Base-by-base conservation (phyloP, 2,113 vertebrate species). In the Penelope pileata region DNA sequence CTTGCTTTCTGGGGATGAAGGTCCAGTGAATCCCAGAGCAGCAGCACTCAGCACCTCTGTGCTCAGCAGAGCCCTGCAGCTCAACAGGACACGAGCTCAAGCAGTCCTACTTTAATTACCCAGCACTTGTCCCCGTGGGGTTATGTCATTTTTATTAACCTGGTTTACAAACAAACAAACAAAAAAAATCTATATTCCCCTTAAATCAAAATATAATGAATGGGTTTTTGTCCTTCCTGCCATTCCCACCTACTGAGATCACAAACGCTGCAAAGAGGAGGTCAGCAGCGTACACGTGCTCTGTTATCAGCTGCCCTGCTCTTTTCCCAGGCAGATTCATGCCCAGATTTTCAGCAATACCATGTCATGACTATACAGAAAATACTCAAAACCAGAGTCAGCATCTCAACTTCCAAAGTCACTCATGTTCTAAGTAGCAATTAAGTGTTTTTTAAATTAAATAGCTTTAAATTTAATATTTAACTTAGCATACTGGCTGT, bases 231-330 rank as follows among this genome's bases (percentile, higher is more conserved):
- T 14, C 40, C 7, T 22, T 16, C 9, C 8, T 45, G 21, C 12
- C 38, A 6, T 17, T 42, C 23, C 40, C 17, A 47, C n/a, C 7
- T 13, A 27, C 26, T 0, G 0, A 30, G 19, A n/a, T 6, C 1
- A 5, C 9, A 24, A 58, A 6, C 8, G 11, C 5, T 8, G 10
- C 43, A 59, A 68, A 53, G 47, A 30, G 21, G 63, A 74, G n/a
- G 10, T 38, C 38, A 36, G 30, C 21, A 48, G 7, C 0, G 1
- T 4, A 8, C 3, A 15, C 2, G 1, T 24, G 18, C 7, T 47
- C 38, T 6, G 16, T 9, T 36, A 6, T 36, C 18, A 32, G 5
- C 40, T 60, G 38, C 36, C 42, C 29, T 34, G 24, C 6, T 1
- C 17, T 36, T 45, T 13, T 47, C 56, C 74, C 15, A 29, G 43